These are phyloP conservation scores for Nebria ingens DNA, from an alignment of 1,140 invertebrate species.

Conservation along the genomic window DNA sequence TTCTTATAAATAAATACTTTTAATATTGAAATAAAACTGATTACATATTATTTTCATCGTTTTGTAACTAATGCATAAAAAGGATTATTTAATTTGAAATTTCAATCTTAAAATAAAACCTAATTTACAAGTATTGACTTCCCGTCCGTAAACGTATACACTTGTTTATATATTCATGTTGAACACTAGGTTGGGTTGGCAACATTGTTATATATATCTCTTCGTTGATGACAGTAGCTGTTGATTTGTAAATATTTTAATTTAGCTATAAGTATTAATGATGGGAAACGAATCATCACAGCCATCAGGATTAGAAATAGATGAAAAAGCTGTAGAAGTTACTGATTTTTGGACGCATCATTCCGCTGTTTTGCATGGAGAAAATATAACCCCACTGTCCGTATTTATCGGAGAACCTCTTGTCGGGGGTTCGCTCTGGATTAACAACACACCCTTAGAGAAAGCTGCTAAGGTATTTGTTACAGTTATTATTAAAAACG, in stretches of 20 bases:
- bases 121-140: no score
- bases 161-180: no score
- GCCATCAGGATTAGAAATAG: conserved; percentile 56
- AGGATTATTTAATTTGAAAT: no score
- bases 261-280: conserved; percentile 3
- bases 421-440: conserved; percentile 49
- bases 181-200: no score
- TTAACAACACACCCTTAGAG: conserved; percentile 53
- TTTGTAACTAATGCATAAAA: no score
- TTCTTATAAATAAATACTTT: conserved; percentile 57
- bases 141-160: no score
- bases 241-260: background rate
- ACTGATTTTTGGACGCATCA: conserved; percentile 69
- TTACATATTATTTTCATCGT: no score
- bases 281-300: conserved; percentile 71
- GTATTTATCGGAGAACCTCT: conserved; percentile 59
- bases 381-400: conserved; percentile 51
- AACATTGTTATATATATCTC: no score
- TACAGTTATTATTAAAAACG: no score
- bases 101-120: no score
- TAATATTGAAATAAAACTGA: background rate
- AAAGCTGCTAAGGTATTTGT: conserved; percentile 56
- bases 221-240: no score
- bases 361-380: conserved; percentile 48
- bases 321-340: conserved; percentile 60